Evolutionary conservation across 2,888 invertebrate genomes (phyloP), one percentile per base, ranked within the genome.

Genomic region (Hypomecis punctinalis): DNA sequence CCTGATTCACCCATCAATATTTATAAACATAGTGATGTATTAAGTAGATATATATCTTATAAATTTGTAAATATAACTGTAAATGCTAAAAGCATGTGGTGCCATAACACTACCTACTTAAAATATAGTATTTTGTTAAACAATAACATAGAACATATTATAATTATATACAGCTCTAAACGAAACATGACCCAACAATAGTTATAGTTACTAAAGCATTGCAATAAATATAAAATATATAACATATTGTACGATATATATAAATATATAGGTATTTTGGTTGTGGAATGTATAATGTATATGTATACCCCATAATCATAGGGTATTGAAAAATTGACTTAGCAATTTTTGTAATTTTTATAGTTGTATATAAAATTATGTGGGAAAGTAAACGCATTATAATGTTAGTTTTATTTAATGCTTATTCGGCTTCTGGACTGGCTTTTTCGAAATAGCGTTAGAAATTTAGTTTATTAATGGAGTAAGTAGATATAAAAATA

Each of bases 361-460:
- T 80, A 61, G 48, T 83, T 88, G 84, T 91, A 89, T 80, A 82
- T 90, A 87, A 89, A 90, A 83, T 81, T 89, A 84, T 90, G 91
- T 91, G 92, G 92, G 92, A 92, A 93, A 92, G 87, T 86, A 93
- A 93, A 90, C 93, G 93, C 93, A 88, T 92, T 93, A 92, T 88
- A 83, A 84, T 85, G 83, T 85, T 91, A 91, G 89, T 88, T 82
- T 87, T 89, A 88, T 83, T 82, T 84, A 86, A 86, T 85, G 89
- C 89, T 88, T 88, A 76, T 76, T 71, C 80, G 80, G 88, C 90
- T 90, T 89, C 84, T 86, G 81, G 89, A 90, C 89, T 90, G 88
- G 91, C 91, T 89, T 89, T 84, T 85, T 86, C 78, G 74, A 83
- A 79, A 81, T 90, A 89, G 85, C 79, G 57, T 85, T 84, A 85